A percentile compares a stretch with the other conserved stretches of the same genome.
These are phyloP conservation scores for Psittacus erithacus DNA, from an alignment of 2,113 vertebrate genomes.

Conservation along the genomic window DNA sequence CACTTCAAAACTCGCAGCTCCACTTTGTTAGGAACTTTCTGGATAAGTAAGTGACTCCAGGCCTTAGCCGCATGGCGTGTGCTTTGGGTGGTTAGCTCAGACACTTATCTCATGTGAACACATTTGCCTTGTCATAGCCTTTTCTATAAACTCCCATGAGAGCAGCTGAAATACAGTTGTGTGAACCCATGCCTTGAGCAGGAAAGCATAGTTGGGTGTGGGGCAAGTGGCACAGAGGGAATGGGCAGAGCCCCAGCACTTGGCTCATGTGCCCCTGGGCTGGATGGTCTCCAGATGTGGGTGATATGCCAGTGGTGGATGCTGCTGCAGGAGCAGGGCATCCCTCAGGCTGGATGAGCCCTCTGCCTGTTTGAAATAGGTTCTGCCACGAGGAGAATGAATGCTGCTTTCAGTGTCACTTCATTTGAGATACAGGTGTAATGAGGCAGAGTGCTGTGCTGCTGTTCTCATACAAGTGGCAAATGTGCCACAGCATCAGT, in stretches of 20 bases:
- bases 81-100: not conserved
- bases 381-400: not conserved
- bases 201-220: accelerated
- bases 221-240: not conserved
- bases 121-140: not conserved
- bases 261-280: not conserved
- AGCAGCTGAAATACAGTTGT: not conserved
- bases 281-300: accelerated
- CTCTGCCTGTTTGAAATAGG: not conserved
- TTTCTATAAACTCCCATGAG: constrained; percentile 19
- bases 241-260: not conserved
- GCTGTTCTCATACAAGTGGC: not conserved
- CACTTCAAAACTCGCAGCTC: not conserved
- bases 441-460: not conserved
- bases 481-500: not conserved
- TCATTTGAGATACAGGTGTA: not conserved
- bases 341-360: not conserved
- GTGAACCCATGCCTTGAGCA: not conserved
- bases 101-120: constrained; percentile 47
- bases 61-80: not conserved
- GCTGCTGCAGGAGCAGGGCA: not conserved
- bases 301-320: accelerated
- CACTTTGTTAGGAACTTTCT: not conserved
- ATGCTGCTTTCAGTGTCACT: not conserved
- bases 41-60: not conserved